phyloP scores from a whole-genome alignment of 2,113 vertebrate genomes.

The Himantopus leucocephalus region DNA sequence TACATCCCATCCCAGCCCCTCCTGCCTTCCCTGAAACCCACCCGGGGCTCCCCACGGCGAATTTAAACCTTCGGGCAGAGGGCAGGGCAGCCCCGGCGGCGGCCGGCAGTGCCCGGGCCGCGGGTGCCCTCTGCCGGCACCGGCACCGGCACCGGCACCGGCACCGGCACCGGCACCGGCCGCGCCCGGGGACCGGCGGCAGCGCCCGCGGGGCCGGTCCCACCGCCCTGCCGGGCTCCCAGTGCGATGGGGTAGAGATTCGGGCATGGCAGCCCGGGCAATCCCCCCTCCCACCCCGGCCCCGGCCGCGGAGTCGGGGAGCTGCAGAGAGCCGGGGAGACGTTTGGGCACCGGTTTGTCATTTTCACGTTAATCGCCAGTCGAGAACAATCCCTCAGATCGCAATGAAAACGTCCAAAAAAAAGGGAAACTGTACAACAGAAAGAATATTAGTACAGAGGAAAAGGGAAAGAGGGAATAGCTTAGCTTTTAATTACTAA shows the following conservation, averaged over 20 bases:
- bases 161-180: neutral
- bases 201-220: too few relatives aligned
- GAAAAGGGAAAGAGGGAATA: too few relatives aligned
- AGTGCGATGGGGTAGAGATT: neutral
- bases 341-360: rapidly evolving
- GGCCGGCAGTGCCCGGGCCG: neutral
- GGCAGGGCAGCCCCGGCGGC: too few relatives aligned
- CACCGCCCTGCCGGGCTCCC: neutral
- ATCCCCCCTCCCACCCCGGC: neutral
- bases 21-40: too few relatives aligned
- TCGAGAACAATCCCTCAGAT: neutral
- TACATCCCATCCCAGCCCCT: too few relatives aligned
- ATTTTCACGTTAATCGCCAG: rapidly evolving
- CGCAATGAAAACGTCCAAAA: neutral
- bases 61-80: too few relatives aligned
- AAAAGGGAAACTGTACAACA: too few relatives aligned
- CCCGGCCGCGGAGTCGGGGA: rapidly evolving
- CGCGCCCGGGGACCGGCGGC: too few relatives aligned
- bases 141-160: too few relatives aligned
- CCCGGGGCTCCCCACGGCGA: too few relatives aligned
- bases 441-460: neutral
- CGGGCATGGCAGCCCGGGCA: neutral
- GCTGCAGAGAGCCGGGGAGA: too few relatives aligned
- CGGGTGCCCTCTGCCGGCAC: neutral
- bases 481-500: neutral